A percentile compares a stretch with the other conserved stretches of the same genome.
These are phyloP conservation scores for Sylvia borin DNA, from an alignment of 2,797 vertebrate species.

Conservation along the genomic window DNA sequence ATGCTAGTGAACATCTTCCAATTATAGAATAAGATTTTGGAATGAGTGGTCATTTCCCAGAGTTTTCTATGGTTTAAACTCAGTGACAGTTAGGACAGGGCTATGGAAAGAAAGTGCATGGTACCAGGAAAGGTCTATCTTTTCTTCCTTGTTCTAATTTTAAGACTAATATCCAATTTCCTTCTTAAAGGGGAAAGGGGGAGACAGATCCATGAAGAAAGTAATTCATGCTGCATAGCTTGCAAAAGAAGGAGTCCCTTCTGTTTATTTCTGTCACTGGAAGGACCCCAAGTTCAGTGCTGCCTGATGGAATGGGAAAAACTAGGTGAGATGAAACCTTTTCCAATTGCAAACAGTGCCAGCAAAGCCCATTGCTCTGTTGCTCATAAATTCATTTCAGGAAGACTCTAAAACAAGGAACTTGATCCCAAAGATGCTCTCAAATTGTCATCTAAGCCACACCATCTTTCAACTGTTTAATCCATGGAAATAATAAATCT, in stretches of 20 bases:
- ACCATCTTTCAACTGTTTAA: neutral
- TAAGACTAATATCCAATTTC: neutral
- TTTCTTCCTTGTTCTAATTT: neutral
- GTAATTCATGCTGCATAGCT: neutral
- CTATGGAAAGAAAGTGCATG: neutral
- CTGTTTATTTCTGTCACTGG: neutral
- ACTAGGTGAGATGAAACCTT: neutral
- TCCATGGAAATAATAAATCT: neutral
- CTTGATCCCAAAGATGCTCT: neutral
- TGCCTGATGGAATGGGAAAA: neutral
- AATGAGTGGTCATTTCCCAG: neutral
- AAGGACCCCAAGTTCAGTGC: neutral
- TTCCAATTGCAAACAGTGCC: neutral
- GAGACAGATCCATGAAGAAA: neutral
- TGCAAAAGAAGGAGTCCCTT: neutral
- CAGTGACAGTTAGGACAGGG: neutral
- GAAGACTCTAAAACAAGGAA: neutral
- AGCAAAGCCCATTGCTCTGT: neutral
- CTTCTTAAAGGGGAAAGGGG: neutral
- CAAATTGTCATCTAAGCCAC: neutral
- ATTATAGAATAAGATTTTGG: neutral
- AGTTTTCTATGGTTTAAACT: neutral
- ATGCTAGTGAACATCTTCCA: neutral
- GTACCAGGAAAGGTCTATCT: neutral
- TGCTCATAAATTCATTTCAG: neutral